Evolutionary conservation across 2,888 invertebrate species (phyloP), one percentile per base, ranked within the genome.

Genomic region (Tachina grossa): DNA sequence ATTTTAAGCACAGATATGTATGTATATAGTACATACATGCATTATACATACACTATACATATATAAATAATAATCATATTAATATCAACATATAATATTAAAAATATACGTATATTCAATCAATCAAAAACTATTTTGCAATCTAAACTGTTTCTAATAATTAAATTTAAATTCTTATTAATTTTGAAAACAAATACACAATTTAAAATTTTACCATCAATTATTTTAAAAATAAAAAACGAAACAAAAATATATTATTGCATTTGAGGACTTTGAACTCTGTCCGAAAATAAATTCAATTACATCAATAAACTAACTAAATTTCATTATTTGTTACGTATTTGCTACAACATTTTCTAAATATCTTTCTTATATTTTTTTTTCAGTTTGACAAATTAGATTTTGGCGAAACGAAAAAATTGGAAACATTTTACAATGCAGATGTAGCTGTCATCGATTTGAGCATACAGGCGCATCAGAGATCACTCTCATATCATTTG

Each of bases 361-460:
- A 68, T 43, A n/a, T 16, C 43, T 31, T 45, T 65, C 10, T 14
- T 10, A 6, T n/a, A n/a, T n/a, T 59, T 41, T 55, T 81, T 43
- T 72, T 88, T 16, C 93, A 97, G 96, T 99, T 98, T 94, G 98
- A 99, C 92, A 98, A 98, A 92, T 93, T 99, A 88, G 99, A 99
- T 93, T 99, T 98, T 93, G 99, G 99, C 0, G 99, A 99, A 93
- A 97, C 98, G 14, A 97, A 97, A 92, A 97, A 97, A 0, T 93
- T 99, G 89, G 98, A 99, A 92, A 96, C 96, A 88, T 99, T 99
- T 93, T 99, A 99, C 93, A 98, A 98, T 95, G 99, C 99, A 0
- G 99, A 99, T 93, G 98, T 99, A 63, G 98, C 98, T 0, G 94
- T 99, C 55, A 98, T 99, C 59, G 99, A 99, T 93, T 94, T 99